Evolutionary conservation across 2,888 invertebrate genomes (phyloP).

Genomic region (Ceriagrion tenellum): DNA sequence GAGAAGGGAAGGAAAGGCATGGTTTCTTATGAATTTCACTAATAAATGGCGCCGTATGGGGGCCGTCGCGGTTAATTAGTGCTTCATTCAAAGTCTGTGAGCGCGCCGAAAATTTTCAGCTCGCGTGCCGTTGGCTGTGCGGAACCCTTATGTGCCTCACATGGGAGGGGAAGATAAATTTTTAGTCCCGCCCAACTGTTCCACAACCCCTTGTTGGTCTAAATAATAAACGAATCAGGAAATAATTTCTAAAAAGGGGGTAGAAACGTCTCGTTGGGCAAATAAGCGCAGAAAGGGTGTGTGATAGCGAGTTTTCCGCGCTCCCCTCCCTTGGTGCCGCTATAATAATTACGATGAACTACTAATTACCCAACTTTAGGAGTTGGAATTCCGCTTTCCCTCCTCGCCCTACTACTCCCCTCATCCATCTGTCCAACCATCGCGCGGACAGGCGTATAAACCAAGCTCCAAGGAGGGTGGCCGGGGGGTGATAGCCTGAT

Average conservation of each 20-base stretch:
- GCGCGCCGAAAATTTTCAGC: background rate
- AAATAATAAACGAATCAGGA: no score
- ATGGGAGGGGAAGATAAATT: background rate
- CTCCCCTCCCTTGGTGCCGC: background rate
- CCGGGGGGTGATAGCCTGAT: background rate
- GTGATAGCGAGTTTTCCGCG: background rate
- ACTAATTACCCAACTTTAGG: constrained; percentile 40
- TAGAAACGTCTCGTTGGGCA: background rate
- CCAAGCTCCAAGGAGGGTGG: background rate
- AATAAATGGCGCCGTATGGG: constrained; percentile 18
- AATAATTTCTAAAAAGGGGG: no score
- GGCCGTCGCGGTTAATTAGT: constrained; percentile 26
- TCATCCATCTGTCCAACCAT: background rate
- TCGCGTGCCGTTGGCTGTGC: background rate
- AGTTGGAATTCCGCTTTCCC: constrained; percentile 5
- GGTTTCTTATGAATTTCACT: background rate
- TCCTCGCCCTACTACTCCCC: background rate
- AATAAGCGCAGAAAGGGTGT: background rate
- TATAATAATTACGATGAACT: constrained; percentile 33
- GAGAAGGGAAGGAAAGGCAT: background rate
- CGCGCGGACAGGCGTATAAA: background rate
- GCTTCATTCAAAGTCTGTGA: background rate
- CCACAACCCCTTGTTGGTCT: background rate
- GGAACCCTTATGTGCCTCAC: background rate
- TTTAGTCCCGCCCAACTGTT: background rate